These are phyloP conservation scores for Cantharis lateralis DNA, from an alignment of 2,888 invertebrate genomes.

Conservation along the genomic window DNA sequence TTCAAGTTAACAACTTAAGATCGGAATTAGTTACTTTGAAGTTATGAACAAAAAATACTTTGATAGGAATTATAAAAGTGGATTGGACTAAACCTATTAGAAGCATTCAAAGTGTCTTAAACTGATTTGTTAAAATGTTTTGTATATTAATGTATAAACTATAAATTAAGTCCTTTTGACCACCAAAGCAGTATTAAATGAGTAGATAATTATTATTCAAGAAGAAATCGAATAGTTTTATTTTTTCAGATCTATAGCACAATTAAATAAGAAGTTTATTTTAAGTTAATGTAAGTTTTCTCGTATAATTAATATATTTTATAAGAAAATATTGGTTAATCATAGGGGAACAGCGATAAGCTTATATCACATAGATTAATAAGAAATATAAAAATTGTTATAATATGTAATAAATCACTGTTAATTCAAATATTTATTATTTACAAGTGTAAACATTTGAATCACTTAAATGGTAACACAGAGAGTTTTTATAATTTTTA, in stretches of 20 bases:
- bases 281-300: not conserved
- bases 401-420: not conserved
- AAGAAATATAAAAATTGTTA: not conserved
- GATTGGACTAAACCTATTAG: not conserved
- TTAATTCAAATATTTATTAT: not conserved
- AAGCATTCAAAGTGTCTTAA: slow-evolving; percentile 30
- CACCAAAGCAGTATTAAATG: not conserved
- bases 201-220: not conserved
- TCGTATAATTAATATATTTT: not conserved
- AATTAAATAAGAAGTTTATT: not conserved
- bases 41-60: too few relatives aligned
- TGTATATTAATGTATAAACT: slow-evolving; percentile 22
- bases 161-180: not conserved
- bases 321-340: not conserved
- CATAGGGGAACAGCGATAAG: not conserved
- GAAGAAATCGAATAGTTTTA: not conserved
- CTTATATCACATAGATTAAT: not conserved
- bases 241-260: not conserved
- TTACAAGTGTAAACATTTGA: not conserved
- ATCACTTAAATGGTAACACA: not conserved
- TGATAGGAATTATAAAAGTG: too few relatives aligned
- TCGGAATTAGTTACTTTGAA: too few relatives aligned
- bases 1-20: too few relatives aligned
- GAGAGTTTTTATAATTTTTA: not conserved
- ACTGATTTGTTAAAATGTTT: slow-evolving; percentile 6